These are phyloP conservation scores for Euborellia annulipes DNA, from an alignment of 1,140 invertebrate genomes.

Conservation along the genomic window DNA sequence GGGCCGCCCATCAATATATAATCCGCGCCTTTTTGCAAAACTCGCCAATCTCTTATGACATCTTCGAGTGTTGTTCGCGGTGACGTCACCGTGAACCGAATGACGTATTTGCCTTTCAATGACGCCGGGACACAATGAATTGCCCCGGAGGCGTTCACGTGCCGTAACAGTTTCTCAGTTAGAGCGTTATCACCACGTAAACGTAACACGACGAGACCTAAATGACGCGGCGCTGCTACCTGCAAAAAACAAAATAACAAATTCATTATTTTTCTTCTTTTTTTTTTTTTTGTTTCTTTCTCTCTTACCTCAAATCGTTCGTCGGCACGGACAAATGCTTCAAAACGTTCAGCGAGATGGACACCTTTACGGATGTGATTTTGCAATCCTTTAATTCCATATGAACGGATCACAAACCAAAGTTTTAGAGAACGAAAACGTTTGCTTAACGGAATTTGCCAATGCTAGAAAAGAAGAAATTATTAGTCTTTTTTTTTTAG, in stretches of 20 bases:
- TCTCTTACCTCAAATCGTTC: constrained; percentile 52
- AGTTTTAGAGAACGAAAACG: constrained; percentile 89
- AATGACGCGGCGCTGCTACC: constrained; percentile 68
- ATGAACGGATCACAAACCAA: constrained; percentile 92
- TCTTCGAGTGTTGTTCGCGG: constrained; percentile 75
- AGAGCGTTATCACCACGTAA: constrained; percentile 68
- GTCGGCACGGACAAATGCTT: constrained; percentile 64
- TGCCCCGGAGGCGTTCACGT: constrained; percentile 63
- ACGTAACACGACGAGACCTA: constrained; percentile 87
- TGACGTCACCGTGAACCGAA: constrained; percentile 85
- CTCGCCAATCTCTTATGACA: constrained; percentile 69
- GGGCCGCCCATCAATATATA: too few species aligned
- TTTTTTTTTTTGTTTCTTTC: too few species aligned
- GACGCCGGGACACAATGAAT: constrained; percentile 89
- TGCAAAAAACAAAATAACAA: too few species aligned
- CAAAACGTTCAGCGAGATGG: constrained; percentile 77
- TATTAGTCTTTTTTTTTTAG: background rate
- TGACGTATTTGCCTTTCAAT: constrained; percentile 78
- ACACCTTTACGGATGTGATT: constrained; percentile 81
- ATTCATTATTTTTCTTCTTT: too few species aligned
- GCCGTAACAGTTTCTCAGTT: constrained; percentile 70
- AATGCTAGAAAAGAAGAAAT: constrained; percentile 57
- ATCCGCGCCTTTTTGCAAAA: too few species aligned
- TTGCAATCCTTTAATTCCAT: constrained; percentile 75
- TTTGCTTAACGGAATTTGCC: constrained; percentile 96